Evolutionary conservation across 2,888 invertebrate species (phyloP).

Genomic region (Caenorhabditis sulstoni): DNA sequence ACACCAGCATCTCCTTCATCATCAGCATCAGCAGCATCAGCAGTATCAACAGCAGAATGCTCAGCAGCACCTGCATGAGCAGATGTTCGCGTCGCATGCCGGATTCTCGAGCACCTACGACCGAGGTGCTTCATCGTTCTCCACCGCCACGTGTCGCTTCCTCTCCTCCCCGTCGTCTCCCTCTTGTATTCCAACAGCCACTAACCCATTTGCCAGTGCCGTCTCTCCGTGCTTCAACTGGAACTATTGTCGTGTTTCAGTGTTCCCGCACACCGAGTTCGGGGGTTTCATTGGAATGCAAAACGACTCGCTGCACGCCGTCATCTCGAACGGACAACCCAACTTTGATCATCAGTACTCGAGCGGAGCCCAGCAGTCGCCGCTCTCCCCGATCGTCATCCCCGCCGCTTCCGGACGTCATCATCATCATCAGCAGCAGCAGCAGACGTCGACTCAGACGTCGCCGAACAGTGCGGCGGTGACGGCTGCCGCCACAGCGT

Average conservation of each 20-base stretch:
- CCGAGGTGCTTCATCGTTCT: slow-evolving; percentile 26
- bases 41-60: slow-evolving; percentile 1
- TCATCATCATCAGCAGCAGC: slow-evolving; percentile 2
- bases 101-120: slow-evolving; percentile 54
- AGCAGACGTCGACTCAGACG: slow-evolving; percentile 35
- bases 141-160: background rate
- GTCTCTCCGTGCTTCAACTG: slow-evolving; percentile 3
- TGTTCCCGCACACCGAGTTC: slow-evolving; percentile 46
- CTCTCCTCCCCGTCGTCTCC: background rate
- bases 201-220: background rate
- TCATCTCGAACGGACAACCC: slow-evolving; percentile 49
- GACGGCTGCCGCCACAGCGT: slow-evolving; percentile 21
- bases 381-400: slow-evolving; percentile 17
- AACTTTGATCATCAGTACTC: slow-evolving; percentile 50
- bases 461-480: slow-evolving; percentile 24
- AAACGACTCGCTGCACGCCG: slow-evolving; percentile 34
- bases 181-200: background rate
- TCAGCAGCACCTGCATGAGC: slow-evolving; percentile 4
- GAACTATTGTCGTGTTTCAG: slow-evolving; percentile 42
- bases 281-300: slow-evolving; percentile 17
- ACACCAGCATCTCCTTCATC: background rate
- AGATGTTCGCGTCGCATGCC: slow-evolving; percentile 7
- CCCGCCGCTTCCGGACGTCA: slow-evolving; percentile 17
- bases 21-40: slow-evolving; percentile 19
- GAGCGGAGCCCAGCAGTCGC: slow-evolving; percentile 1